Base-by-base conservation (phyloP, 2,797 vertebrate genomes). In the Channa striata region DNA sequence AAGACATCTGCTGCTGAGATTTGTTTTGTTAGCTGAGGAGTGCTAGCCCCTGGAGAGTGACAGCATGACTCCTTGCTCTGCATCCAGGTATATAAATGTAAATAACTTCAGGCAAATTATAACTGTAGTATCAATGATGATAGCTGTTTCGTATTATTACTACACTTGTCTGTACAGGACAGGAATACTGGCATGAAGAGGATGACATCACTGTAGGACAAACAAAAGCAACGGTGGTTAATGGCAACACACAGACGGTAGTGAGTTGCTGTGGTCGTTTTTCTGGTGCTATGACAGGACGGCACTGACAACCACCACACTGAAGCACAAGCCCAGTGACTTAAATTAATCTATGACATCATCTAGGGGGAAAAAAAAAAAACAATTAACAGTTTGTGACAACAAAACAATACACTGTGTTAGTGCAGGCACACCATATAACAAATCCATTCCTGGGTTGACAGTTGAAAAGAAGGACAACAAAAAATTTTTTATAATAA, bases 341-440 rank as follows among this genome's bases (percentile, higher is more conserved):
- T 82, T 84, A 84, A 77, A 81, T 82, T 69, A 74, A 84, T 68
- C 60, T 78, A 69, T 80, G 82, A 83, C 62, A 66, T 89, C 88
- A 89, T 91, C 89, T 89, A 72, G 69, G 65, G 77, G 61, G 63
- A 64, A 80, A 30, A 30, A 30, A 30, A 30, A 81, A 89, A 89
- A 87, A 93, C 88, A 91, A 90, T 82, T 73, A 85, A 87, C 71
- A 83, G 82, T 88, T 86, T 86, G 85, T 87, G 71, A 84, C 87
- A 86, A 85, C 80, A 63, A 77, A 84, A 91, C 76, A 89, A 84
- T 82, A 71, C 82, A 85, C 58, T 60, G 65, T 84, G 84, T 92
- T 92, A 92, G 81, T 56, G 62, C 53, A 58, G 53, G 76, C 50
- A 71, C 2, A 14, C 61, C 52, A 85, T 59, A 85, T 71, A 87